These are phyloP conservation scores for Hydrolagus affinis DNA, from an alignment of 2,113 vertebrate genomes.

Conservation along the genomic window DNA sequence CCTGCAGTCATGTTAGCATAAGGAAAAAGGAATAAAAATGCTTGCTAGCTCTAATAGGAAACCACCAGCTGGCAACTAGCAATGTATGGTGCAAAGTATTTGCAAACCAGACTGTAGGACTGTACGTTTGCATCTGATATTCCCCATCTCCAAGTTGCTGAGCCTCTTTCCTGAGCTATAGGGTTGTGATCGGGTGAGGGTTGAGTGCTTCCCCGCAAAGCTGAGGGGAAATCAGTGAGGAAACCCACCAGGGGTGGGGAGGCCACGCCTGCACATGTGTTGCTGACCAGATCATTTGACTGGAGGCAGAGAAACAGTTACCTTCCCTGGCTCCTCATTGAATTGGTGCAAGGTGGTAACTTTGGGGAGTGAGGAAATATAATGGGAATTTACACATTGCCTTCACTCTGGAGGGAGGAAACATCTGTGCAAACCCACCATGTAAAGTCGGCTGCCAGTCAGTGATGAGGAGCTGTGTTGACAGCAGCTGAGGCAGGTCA, in stretches of 20 bases:
- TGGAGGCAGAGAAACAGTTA: neutral
- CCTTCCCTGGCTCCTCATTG: neutral
- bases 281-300: neutral
- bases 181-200: neutral
- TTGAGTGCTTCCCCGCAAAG: neutral
- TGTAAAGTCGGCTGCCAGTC: neutral
- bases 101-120: neutral
- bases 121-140: neutral
- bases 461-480: neutral
- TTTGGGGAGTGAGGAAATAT: too few relatives aligned
- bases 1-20: neutral
- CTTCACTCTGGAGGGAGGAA: neutral
- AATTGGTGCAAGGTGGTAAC: too few relatives aligned
- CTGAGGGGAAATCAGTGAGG: neutral
- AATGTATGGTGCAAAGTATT: neutral
- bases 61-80: neutral
- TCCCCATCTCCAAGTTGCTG: neutral
- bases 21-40: neutral
- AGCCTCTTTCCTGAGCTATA: neutral
- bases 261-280: constrained; percentile 2
- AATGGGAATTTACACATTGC: neutral
- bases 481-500: neutral
- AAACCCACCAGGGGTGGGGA: neutral
- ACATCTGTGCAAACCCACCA: neutral
- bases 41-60: neutral